A percentile compares a stretch with the other conserved stretches of the same genome.
phyloP scores from a whole-genome alignment of 2,113 vertebrate genomes.

The Onychostruthus taczanowskii region DNA sequence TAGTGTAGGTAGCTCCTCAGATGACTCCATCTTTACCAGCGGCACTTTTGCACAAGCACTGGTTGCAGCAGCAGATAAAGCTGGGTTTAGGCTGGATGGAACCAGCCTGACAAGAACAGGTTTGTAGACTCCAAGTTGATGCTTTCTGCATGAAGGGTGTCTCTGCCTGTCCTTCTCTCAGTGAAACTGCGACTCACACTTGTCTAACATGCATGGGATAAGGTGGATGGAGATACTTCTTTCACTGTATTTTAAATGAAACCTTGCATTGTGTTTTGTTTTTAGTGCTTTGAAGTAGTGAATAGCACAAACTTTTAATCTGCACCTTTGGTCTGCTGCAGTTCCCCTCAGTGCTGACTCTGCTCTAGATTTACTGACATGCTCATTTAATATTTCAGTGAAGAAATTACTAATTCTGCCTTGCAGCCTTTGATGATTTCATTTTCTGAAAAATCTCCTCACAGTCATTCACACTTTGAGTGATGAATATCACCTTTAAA shows the following conservation, averaged over 20 bases:
- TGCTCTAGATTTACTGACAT: constrained; percentile 50
- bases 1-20: constrained; percentile 94
- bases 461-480: constrained; percentile 33
- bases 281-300: constrained; percentile 9
- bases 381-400: not conserved
- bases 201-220: constrained; percentile 70
- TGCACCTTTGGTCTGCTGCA: not conserved
- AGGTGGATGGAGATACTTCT: constrained; percentile 20
- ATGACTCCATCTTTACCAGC: constrained; percentile 94
- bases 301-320: constrained; percentile 38
- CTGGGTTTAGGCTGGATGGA: constrained; percentile 93
- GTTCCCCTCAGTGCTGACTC: constrained; percentile 13
- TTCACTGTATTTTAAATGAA: not conserved
- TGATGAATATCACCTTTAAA: constrained; percentile 9
- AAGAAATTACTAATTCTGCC: constrained; percentile 56
- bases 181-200: not conserved
- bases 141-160: constrained; percentile 71
- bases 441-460: constrained; percentile 44
- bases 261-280: not conserved
- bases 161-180: constrained; percentile 27
- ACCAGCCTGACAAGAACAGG: constrained; percentile 95
- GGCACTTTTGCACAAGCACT: constrained; percentile 94
- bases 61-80: constrained; percentile 95
- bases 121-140: constrained; percentile 79
- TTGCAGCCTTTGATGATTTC: constrained; percentile 43